These are phyloP conservation scores for Euleptes europaea DNA, from an alignment of 2,113 vertebrate species.

Conservation along the genomic window DNA sequence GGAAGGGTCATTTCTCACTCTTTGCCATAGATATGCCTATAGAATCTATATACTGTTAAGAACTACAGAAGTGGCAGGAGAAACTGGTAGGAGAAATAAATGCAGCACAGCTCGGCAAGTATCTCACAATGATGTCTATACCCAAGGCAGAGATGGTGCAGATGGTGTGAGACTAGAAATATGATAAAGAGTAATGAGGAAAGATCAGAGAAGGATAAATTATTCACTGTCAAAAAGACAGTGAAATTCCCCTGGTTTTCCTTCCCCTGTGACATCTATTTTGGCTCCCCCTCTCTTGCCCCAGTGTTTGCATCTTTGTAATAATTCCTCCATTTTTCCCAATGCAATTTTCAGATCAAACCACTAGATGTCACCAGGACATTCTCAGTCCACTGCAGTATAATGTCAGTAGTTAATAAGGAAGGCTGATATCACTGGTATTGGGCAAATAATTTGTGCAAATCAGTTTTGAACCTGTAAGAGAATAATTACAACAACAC, in stretches of 20 bases:
- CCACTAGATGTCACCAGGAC: conserved; percentile 45
- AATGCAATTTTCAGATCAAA: neutral
- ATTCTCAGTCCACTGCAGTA: neutral
- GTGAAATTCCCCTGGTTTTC: too few species aligned
- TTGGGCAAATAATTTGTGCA: neutral
- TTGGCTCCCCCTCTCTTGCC: neutral
- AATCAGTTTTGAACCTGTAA: neutral
- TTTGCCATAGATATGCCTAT: too few species aligned
- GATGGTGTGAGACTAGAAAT: neutral
- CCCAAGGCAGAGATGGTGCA: too few species aligned
- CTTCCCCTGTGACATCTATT: neutral
- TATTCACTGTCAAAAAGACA: neutral
- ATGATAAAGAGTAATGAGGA: neutral
- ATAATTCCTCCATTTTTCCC: neutral
- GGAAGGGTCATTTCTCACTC: neutral
- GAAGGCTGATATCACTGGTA: rapidly evolving
- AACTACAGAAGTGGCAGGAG: neutral
- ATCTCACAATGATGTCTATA: neutral
- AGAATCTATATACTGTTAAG: neutral
- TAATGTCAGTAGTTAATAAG: neutral
- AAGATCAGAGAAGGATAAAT: neutral
- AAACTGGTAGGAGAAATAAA: neutral
- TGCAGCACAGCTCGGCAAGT: neutral
- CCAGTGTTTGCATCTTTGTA: too few species aligned
- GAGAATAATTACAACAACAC: neutral